phyloP scores from a whole-genome alignment of 2,113 vertebrate species.

The Microtus ochrogaster region DNA sequence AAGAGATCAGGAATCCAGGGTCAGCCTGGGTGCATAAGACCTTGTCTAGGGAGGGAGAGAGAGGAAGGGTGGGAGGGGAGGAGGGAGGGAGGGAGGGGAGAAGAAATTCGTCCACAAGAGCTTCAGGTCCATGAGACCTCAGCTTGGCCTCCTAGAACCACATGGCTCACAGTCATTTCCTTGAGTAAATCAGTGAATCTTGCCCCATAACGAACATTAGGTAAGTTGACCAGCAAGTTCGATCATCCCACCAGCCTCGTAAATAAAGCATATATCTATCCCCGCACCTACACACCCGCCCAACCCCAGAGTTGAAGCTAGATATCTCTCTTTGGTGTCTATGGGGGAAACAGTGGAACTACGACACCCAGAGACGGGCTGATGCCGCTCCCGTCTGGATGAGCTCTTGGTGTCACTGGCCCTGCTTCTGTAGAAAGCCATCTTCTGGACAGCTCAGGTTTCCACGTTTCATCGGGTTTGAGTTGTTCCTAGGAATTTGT shows the following conservation, averaged over 20 bases:
- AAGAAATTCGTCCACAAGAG: neutral
- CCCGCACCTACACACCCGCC: too few species aligned
- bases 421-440: neutral
- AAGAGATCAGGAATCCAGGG: too few species aligned
- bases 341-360: neutral
- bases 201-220: neutral
- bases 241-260: neutral
- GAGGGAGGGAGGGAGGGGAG: neutral
- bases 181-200: neutral
- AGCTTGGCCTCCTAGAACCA: neutral
- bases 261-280: neutral
- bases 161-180: fast-evolving
- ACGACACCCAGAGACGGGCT: neutral
- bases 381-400: neutral
- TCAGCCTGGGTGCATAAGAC: neutral
- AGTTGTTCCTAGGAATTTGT: neutral
- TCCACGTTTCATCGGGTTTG: neutral
- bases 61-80: neutral
- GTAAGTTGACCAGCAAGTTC: neutral
- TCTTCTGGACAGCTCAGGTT: neutral
- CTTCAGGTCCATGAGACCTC: neutral
- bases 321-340: neutral
- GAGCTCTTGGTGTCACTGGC: neutral
- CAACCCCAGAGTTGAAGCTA: neutral
- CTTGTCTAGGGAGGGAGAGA: neutral